These are phyloP conservation scores for Eufriesea mexicana DNA, from an alignment of 1,140 invertebrate genomes.

Conservation along the genomic window DNA sequence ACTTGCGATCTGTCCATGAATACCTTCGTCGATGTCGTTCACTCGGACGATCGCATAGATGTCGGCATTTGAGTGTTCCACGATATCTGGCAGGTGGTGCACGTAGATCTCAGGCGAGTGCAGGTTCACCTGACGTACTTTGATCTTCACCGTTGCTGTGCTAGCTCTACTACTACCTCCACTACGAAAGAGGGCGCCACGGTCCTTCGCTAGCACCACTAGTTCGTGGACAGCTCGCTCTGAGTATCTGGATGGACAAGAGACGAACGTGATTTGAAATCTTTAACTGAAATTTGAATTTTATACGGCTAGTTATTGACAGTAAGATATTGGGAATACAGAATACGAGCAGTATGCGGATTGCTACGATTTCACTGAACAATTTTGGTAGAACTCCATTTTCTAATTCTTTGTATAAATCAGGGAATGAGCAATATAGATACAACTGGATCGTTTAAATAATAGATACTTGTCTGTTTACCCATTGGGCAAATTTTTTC, in stretches of 20 bases:
- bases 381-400: too few species aligned
- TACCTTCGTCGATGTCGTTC: conserved; percentile 90
- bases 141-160: conserved; percentile 89
- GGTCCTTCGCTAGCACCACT: conserved; percentile 91
- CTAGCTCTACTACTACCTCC: conserved; percentile 85
- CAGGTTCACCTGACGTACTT: conserved; percentile 93
- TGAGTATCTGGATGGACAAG: conserved; percentile 81
- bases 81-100: conserved; percentile 89
- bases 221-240: conserved; percentile 89
- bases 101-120: conserved; percentile 92
- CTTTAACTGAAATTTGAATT: too few species aligned
- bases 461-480: too few species aligned
- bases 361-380: too few species aligned
- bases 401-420: too few species aligned
- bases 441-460: too few species aligned
- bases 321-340: too few species aligned
- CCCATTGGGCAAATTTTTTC: too few species aligned
- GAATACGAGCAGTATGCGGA: too few species aligned
- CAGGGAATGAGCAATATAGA: too few species aligned
- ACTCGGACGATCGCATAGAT: conserved; percentile 95
- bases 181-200: conserved; percentile 87
- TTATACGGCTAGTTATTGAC: too few species aligned
- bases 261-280: too few species aligned
- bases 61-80: conserved; percentile 92
- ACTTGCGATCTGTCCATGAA: conserved; percentile 91